Percentiles rank a stretch among this genome's conserved stretches.
Evolutionary conservation across 2,113 vertebrate species (phyloP).

Genomic region (Cyanocitta stelleri): DNA sequence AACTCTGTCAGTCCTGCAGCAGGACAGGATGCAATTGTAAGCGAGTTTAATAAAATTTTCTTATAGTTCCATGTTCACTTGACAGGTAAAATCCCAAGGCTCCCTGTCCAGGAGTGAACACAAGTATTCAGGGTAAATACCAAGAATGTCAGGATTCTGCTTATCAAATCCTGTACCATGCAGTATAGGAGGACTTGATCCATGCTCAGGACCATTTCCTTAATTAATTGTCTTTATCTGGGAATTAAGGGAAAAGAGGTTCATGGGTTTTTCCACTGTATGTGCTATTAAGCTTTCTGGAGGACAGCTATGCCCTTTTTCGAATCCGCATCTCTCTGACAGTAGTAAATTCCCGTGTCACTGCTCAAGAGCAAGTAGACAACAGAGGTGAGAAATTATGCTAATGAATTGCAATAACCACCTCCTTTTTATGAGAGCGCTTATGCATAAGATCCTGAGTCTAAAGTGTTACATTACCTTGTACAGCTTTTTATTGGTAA

Average conservation of each 20-base stretch:
- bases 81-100: background rate
- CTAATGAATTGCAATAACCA: slow-evolving; percentile 64
- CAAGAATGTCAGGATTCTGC: background rate
- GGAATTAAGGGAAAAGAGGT: background rate
- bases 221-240: slow-evolving; percentile 9
- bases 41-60: background rate
- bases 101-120: background rate
- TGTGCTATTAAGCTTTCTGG: slow-evolving; percentile 27
- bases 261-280: slow-evolving; percentile 1
- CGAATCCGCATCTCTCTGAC: slow-evolving; percentile 38
- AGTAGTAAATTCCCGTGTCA: slow-evolving; percentile 36
- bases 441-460: slow-evolving; percentile 13
- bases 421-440: slow-evolving; percentile 28
- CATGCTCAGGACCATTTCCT: background rate
- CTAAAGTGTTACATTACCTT: slow-evolving; percentile 48
- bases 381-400: slow-evolving; percentile 65
- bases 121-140: background rate
- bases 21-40: background rate
- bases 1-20: background rate
- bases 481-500: slow-evolving; percentile 52
- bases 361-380: slow-evolving; percentile 28
- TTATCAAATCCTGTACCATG: background rate
- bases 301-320: slow-evolving; percentile 49
- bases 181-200: background rate
- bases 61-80: background rate